Percentiles rank a stretch among this genome's conserved stretches.
These are phyloP conservation scores for Trogon surrucura DNA, from an alignment of 2,113 vertebrate genomes.

Conservation along the genomic window DNA sequence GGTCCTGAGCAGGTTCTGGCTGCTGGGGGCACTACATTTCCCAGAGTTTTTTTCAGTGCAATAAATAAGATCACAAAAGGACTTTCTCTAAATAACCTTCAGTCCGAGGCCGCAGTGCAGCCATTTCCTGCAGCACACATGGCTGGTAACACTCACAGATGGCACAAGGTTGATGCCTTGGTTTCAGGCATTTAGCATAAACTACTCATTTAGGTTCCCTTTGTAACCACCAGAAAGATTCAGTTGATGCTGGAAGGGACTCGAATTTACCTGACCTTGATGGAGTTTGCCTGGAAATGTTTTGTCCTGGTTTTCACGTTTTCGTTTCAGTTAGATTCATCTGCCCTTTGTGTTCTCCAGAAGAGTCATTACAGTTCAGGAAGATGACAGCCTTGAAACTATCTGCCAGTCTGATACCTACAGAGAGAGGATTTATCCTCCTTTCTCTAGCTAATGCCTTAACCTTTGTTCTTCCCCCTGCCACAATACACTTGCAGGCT, in stretches of 20 bases:
- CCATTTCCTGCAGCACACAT: background rate
- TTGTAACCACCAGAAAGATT: background rate
- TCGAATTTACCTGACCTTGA: background rate
- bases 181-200: constrained; percentile 21
- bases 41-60: background rate
- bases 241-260: background rate
- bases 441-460: background rate
- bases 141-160: background rate
- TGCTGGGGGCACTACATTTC: background rate
- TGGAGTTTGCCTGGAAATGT: background rate
- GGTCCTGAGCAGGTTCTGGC: background rate
- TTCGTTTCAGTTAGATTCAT: background rate
- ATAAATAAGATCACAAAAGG: background rate
- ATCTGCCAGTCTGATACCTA: background rate
- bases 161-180: background rate
- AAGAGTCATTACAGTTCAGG: background rate
- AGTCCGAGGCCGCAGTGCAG: background rate
- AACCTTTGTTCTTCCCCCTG: background rate
- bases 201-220: background rate
- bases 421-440: background rate
- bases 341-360: background rate
- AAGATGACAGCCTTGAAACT: background rate
- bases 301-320: background rate
- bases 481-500: background rate
- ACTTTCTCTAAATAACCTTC: background rate